These are phyloP conservation scores for Phaetusa simplex DNA, from an alignment of 2,113 vertebrate species.

Conservation along the genomic window DNA sequence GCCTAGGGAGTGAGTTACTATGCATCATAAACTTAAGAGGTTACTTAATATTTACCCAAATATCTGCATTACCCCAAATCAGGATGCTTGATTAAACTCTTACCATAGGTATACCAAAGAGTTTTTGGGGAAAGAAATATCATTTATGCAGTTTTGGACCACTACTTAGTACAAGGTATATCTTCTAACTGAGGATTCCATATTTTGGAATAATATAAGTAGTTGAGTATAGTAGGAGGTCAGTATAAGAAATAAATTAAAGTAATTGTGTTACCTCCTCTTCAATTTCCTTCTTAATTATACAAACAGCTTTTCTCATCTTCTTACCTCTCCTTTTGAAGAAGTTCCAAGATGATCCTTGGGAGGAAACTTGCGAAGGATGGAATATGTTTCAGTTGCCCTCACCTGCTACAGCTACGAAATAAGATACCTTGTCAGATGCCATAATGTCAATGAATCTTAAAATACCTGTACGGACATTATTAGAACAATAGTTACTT, in stretches of 20 bases:
- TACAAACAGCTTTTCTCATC: neutral
- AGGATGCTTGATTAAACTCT: neutral
- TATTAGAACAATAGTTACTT: neutral
- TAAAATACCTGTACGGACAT: neutral
- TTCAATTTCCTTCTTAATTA: neutral
- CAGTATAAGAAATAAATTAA: neutral
- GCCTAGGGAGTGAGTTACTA: neutral
- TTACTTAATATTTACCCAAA: neutral
- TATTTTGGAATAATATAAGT: neutral
- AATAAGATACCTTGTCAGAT: neutral
- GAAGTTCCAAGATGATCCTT: neutral
- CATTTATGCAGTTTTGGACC: neutral
- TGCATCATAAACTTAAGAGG: neutral
- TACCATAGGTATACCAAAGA: neutral
- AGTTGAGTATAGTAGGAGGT: neutral
- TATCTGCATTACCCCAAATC: neutral
- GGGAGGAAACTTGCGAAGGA: neutral
- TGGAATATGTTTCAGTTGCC: neutral
- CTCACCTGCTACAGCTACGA: neutral
- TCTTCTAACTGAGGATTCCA: neutral
- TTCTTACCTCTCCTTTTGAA: neutral
- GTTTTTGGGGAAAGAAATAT: neutral
- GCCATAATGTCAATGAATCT: neutral
- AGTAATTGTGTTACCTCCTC: neutral
- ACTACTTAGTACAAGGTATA: neutral